Conservation (phyloP, 1,140 invertebrate genomes). For the Drosophila nikananu region DNA sequence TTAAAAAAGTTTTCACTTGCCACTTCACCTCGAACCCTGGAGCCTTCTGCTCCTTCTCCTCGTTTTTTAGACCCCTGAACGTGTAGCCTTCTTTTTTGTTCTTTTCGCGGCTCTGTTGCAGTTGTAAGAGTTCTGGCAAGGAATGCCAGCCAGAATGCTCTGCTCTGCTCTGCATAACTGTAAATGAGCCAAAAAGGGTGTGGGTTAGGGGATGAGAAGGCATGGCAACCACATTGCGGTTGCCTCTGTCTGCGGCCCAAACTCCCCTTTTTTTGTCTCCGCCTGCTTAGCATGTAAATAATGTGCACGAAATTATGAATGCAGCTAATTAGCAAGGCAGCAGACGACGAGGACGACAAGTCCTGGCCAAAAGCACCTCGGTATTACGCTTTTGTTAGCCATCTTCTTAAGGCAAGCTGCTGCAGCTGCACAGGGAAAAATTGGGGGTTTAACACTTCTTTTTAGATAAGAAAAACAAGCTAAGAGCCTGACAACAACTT, state of each 20-base stretch:
- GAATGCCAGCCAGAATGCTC: slow-evolving; percentile 36
- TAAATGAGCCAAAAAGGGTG: slow-evolving; percentile 61
- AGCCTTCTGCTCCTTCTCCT: not conserved
- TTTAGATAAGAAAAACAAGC: not conserved
- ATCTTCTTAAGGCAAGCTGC: slow-evolving; percentile 22
- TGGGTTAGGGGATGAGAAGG: slow-evolving; percentile 21
- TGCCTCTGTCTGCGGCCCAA: slow-evolving; percentile 33
- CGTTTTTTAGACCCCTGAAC: not conserved
- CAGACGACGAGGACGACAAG: slow-evolving; percentile 10
- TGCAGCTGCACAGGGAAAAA: slow-evolving; percentile 17
- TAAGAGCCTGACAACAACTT: not conserved
- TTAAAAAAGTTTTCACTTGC: slow-evolving; percentile 79
- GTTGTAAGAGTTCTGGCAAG: slow-evolving; percentile 75
- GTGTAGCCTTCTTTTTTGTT: slow-evolving; percentile 29
- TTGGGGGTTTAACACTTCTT: too few species aligned
- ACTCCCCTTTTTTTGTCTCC: slow-evolving; percentile 20
- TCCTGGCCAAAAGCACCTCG: slow-evolving; percentile 16
- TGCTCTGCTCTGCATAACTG: slow-evolving; percentile 58
- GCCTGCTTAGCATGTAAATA: slow-evolving; percentile 80
- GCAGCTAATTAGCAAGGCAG: slow-evolving; percentile 75
- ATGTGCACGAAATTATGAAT: slow-evolving; percentile 82
- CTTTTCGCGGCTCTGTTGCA: slow-evolving; percentile 43
- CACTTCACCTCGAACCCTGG: not conserved
- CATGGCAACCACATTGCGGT: slow-evolving; percentile 60
- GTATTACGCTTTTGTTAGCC: slow-evolving; percentile 20